These are phyloP conservation scores for Pyralis farinalis DNA, from an alignment of 2,888 invertebrate species.

Conservation along the genomic window DNA sequence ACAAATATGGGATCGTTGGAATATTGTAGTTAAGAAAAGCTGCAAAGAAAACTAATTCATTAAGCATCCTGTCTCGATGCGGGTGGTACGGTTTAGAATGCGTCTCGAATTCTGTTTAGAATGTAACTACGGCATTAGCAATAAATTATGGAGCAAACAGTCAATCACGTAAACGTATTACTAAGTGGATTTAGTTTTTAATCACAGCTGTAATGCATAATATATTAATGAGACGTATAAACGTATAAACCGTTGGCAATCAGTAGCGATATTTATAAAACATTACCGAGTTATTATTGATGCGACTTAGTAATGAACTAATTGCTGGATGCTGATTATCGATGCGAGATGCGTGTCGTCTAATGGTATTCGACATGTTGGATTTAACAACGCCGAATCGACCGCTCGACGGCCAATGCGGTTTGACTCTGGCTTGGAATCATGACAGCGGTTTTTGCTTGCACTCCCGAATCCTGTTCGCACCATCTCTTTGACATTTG, in stretches of 20 bases:
- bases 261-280: slow-evolving; percentile 18
- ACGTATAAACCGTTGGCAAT: slow-evolving; percentile 17
- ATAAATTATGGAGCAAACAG: slow-evolving; percentile 14
- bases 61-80: slow-evolving; percentile 17
- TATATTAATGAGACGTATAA: slow-evolving; percentile 15
- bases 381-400: slow-evolving; percentile 22
- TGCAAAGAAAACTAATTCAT: slow-evolving; percentile 16
- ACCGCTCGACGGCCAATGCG: slow-evolving; percentile 18
- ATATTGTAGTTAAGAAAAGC: slow-evolving; percentile 4
- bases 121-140: slow-evolving; percentile 12
- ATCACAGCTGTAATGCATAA: slow-evolving; percentile 9
- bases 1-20: not conserved
- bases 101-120: slow-evolving; percentile 1
- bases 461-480: slow-evolving; percentile 62
- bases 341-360: slow-evolving; percentile 42
- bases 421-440: slow-evolving; percentile 25
- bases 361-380: slow-evolving; percentile 36
- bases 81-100: slow-evolving; percentile 14
- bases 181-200: slow-evolving; percentile 17
- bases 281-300: slow-evolving; percentile 37
- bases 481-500: slow-evolving; percentile 59
- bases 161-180: slow-evolving; percentile 4
- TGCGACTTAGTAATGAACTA: slow-evolving; percentile 42
- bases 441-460: slow-evolving; percentile 53
- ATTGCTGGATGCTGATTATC: slow-evolving; percentile 43